Base-by-base conservation (phyloP, 2,888 invertebrate species). In the Orgyia antiqua region DNA sequence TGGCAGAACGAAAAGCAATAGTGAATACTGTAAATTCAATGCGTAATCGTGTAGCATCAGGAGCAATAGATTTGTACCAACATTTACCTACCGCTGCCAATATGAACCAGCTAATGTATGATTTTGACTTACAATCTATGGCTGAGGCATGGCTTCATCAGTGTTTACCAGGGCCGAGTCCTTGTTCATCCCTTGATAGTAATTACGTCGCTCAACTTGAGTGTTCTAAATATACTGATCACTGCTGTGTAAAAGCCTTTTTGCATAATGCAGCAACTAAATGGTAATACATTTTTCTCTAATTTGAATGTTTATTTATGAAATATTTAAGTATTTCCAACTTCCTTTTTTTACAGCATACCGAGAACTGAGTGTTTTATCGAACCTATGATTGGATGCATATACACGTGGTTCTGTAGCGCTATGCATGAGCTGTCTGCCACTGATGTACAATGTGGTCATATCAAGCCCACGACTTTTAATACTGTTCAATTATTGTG, bases 21-120 rank as follows among this genome's bases (percentile, higher is more conserved):
- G 61, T 76, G 0, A 79, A 74, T 44, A 78, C 73, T 6, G 36
- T 84, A 2, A 86, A 86, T 55, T 61, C 79, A 13, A 84, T 86
- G 74, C 63, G 84, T 13, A 82, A 83, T 52, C 65, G 68, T 15
- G 50, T 86, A n/a, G 84, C 84, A 7, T 62, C 40, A 37, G 77
- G 79, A 7, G 31, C 43, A 30, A 43, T 65, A 9, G 35, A 45
- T 0, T 52, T 52, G 37, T 86, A 83, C 53, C 34, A 44, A 10
- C 69, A 76, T 45, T 62, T 86, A 31, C 78, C 80, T 6, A 43
- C 61, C 29, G 84, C 83, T 15, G 67, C 77, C 11, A 68, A 86
- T 41, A 84, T 86, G 78, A 68, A 72, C 36, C 80, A 83, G 57
- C 41, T 86, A 1, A 63, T 69, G 25, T 86, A 86, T 36, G 80